Conservation (phyloP, 2,797 vertebrate genomes). For the Leptodactylus fallax region DNA sequence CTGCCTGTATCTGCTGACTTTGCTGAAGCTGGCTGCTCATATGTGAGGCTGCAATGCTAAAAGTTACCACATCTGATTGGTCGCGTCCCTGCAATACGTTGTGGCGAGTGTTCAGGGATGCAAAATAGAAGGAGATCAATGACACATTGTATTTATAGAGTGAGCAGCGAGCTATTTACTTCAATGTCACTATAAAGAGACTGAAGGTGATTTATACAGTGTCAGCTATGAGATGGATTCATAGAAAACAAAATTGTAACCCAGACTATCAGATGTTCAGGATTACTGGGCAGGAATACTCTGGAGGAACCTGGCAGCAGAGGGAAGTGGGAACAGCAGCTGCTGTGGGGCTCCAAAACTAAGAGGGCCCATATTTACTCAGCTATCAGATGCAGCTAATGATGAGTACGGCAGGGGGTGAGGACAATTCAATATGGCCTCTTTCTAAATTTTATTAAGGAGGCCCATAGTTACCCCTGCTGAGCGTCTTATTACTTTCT, state of each 20-base stretch:
- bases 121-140: constrained; percentile 37
- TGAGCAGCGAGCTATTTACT: neutral
- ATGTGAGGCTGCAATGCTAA: constrained; percentile 40
- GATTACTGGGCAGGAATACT: neutral
- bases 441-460: no score
- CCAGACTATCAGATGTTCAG: neutral
- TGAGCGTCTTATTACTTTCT: no score
- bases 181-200: constrained; percentile 14
- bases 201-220: neutral
- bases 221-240: neutral
- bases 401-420: no score
- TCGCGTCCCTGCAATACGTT: neutral
- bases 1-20: constrained; percentile 29
- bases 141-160: constrained; percentile 12
- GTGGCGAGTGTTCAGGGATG: neutral
- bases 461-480: no score
- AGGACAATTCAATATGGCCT: no score
- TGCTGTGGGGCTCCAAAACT: no score
- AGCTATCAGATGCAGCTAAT: no score
- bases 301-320: no score
- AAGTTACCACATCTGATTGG: neutral
- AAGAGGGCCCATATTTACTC: no score
- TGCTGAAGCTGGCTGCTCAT: neutral
- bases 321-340: no score
- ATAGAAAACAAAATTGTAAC: neutral